Percentiles rank a stretch among this genome's conserved stretches.
phyloP scores from a whole-genome alignment of 2,888 invertebrate species.

The Petrolisthes manimaculis region DNA sequence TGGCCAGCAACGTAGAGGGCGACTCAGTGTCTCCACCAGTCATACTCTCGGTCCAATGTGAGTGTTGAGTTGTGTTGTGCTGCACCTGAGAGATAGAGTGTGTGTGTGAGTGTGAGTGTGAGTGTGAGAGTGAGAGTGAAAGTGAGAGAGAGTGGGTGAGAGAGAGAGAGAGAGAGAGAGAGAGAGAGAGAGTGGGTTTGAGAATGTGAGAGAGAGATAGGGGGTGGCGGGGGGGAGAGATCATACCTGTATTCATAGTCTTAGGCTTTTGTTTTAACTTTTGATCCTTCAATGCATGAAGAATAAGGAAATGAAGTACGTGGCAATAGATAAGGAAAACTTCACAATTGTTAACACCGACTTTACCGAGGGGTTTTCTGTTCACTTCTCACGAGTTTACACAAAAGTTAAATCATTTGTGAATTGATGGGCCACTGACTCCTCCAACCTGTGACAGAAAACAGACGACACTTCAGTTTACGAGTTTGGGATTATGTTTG shows the following conservation, averaged over 20 bases:
- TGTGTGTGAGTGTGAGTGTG: background rate
- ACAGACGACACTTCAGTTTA: too few species aligned
- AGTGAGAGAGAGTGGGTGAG: background rate
- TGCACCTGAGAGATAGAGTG: background rate
- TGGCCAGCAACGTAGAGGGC: slow-evolving; percentile 49
- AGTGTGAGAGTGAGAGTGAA: background rate
- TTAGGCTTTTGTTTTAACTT: too few species aligned
- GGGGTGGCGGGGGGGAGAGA: background rate
- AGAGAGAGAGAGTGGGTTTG: slow-evolving; percentile 1
- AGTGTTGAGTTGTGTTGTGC: slow-evolving; percentile 5
- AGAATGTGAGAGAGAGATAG: background rate
- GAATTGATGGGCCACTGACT: too few species aligned
- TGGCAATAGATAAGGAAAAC: too few species aligned
- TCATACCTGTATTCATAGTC: background rate
- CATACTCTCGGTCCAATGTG: slow-evolving; percentile 41
- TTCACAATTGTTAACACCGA: too few species aligned
- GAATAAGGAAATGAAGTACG: too few species aligned
- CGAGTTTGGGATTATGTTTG: too few species aligned
- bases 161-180: background rate
- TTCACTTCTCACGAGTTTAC: too few species aligned
- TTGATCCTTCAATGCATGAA: too few species aligned
- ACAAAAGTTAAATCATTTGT: too few species aligned
- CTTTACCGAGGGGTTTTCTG: too few species aligned
- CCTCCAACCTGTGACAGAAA: too few species aligned
- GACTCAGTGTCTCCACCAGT: slow-evolving; percentile 47